These are phyloP conservation scores for Dolichotis patagonum DNA, from an alignment of 2,113 vertebrate species.

Conservation along the genomic window DNA sequence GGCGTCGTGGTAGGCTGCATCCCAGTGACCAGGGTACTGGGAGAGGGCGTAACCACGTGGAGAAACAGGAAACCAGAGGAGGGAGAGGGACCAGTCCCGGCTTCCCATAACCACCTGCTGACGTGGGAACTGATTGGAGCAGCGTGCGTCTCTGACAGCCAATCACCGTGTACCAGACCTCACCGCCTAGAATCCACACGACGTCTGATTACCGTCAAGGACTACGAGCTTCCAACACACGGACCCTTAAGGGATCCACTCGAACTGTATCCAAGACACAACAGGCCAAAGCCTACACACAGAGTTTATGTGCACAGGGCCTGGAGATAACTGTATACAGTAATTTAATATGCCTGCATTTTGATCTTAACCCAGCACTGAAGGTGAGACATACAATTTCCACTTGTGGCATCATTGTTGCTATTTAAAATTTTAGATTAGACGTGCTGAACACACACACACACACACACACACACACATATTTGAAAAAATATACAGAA, in stretches of 20 bases:
- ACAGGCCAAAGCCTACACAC: background rate
- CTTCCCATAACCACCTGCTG: background rate
- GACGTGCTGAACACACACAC: background rate
- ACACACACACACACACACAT: background rate
- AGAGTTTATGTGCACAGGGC: background rate
- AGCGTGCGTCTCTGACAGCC: background rate
- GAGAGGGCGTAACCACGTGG: background rate
- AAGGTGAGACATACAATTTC: background rate
- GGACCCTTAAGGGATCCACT: background rate
- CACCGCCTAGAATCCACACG: background rate
- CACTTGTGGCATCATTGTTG: background rate
- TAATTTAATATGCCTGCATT: background rate
- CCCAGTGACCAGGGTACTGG: too few relatives aligned
- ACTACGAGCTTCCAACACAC: background rate
- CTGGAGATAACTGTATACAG: background rate
- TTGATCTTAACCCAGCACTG: background rate
- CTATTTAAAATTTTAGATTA: background rate
- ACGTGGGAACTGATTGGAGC: background rate
- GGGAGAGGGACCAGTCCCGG: too few relatives aligned
- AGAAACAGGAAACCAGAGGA: background rate
- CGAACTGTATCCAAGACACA: background rate
- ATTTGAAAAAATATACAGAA: background rate
- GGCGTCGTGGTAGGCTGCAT: fast-evolving
- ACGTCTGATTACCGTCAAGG: background rate
- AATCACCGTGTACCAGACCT: background rate